A percentile compares a stretch with the other conserved stretches of the same genome.
Conservation (phyloP, 2,888 invertebrate genomes). For the Spatulosminthurus flaviceps region DNA sequence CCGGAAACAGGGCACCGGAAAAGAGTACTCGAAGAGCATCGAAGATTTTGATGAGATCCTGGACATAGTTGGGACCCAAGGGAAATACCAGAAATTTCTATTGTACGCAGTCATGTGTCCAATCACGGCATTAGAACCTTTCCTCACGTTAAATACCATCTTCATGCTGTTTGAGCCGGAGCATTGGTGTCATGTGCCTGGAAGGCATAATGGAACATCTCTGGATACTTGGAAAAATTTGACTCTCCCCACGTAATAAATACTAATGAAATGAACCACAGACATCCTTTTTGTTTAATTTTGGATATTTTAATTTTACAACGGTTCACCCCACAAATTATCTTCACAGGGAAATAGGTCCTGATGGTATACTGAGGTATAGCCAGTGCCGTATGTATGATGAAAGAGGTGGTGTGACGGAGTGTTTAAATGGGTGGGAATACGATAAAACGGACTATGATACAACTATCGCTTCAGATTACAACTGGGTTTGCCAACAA, state of each 20-base stretch:
- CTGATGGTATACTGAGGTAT: constrained; percentile 48
- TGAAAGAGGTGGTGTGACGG: constrained; percentile 32
- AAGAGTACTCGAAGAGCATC: background rate
- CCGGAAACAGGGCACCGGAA: background rate
- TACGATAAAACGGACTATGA: constrained; percentile 52
- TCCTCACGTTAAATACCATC: constrained; percentile 69
- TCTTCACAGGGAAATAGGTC: constrained; percentile 44
- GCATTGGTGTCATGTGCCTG: constrained; percentile 71
- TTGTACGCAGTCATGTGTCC: constrained; percentile 68
- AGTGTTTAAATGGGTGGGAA: constrained; percentile 69
- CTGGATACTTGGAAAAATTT: constrained; percentile 69
- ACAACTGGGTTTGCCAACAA: constrained; percentile 59
- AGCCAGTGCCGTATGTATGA: constrained; percentile 59
- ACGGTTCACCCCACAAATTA: too few species aligned
- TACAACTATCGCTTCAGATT: constrained; percentile 59
- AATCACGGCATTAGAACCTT: constrained; percentile 68
- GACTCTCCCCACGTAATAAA: constrained; percentile 69
- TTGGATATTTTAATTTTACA: too few species aligned
- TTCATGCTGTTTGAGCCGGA: constrained; percentile 71
- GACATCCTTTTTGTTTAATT: too few species aligned
- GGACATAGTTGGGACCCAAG: constrained; percentile 69
- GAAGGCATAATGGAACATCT: constrained; percentile 67
- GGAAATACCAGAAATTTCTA: constrained; percentile 70
- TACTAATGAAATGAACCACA: too few species aligned
- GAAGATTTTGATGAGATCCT: constrained; percentile 70